Conservation (phyloP, 2,888 invertebrate species). For the Oasisia sp. region DNA sequence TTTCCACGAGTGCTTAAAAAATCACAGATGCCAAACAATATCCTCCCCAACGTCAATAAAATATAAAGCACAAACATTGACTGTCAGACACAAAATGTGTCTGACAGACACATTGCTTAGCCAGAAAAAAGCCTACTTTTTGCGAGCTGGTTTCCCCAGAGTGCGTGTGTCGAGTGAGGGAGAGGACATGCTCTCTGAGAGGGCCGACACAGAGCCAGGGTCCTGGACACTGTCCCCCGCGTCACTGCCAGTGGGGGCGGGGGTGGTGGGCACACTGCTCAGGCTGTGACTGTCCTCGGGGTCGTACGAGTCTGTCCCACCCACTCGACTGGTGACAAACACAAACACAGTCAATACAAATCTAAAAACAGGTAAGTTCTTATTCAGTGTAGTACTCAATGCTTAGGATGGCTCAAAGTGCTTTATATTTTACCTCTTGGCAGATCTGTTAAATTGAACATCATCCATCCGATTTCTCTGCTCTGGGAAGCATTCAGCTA, state of each 20-base stretch:
- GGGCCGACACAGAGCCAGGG: constrained; percentile 51
- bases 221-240: constrained; percentile 48
- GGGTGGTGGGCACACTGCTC: constrained; percentile 40
- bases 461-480: too few relatives aligned
- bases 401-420: too few relatives aligned
- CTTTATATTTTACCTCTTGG: too few relatives aligned
- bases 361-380: not conserved
- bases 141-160: not conserved
- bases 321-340: constrained; percentile 26
- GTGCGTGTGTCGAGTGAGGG: constrained; percentile 33
- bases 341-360: not conserved
- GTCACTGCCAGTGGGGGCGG: constrained; percentile 48
- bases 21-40: too few relatives aligned
- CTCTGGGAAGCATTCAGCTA: too few relatives aligned
- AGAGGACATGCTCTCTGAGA: constrained; percentile 53
- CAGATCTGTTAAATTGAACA: too few relatives aligned
- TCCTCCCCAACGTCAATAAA: too few relatives aligned
- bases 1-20: too few relatives aligned
- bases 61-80: too few relatives aligned
- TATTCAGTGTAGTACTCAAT: too few relatives aligned
- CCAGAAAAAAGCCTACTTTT: not conserved
- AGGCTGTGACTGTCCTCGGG: constrained; percentile 45
- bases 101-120: too few relatives aligned
- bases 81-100: too few relatives aligned
- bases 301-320: constrained; percentile 44